Conservation (phyloP, 2,797 vertebrate genomes). For the Mormyrus hasselquistii region DNA sequence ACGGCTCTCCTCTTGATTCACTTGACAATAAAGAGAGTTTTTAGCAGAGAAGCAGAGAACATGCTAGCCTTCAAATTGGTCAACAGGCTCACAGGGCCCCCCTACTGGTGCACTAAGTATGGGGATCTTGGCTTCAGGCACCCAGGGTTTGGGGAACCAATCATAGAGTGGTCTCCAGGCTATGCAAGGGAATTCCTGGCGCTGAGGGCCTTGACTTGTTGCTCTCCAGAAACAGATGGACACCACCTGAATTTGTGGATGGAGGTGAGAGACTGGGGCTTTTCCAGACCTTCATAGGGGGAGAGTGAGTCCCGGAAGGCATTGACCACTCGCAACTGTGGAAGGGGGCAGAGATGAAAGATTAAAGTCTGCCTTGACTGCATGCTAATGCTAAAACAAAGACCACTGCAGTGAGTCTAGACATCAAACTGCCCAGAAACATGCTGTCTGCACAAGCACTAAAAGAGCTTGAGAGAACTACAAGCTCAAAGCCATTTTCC, state of each 20-base stretch:
- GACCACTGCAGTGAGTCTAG: neutral
- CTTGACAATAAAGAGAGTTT: neutral
- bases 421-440: neutral
- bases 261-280: conserved; percentile 89
- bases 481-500: neutral
- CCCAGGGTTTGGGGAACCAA: conserved; percentile 50
- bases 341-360: neutral
- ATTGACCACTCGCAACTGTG: conserved; percentile 98
- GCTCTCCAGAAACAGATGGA: conserved; percentile 86
- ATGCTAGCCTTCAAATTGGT: neutral
- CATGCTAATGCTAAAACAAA: neutral
- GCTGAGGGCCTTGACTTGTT: conserved; percentile 85
- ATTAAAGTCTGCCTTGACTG: neutral
- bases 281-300: conserved; percentile 96
- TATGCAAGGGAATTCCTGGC: conserved; percentile 94
- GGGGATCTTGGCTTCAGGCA: neutral
- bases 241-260: conserved; percentile 98
- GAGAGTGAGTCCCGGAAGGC: conserved; percentile 99
- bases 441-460: neutral
- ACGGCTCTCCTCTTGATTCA: neutral
- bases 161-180: conserved; percentile 99
- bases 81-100: neutral
- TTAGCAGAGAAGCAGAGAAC: neutral
- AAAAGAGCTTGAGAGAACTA: neutral
- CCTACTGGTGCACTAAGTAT: neutral